Evolutionary conservation across 2,797 vertebrate genomes (phyloP).

Genomic region (Pipistrellus kuhlii): DNA sequence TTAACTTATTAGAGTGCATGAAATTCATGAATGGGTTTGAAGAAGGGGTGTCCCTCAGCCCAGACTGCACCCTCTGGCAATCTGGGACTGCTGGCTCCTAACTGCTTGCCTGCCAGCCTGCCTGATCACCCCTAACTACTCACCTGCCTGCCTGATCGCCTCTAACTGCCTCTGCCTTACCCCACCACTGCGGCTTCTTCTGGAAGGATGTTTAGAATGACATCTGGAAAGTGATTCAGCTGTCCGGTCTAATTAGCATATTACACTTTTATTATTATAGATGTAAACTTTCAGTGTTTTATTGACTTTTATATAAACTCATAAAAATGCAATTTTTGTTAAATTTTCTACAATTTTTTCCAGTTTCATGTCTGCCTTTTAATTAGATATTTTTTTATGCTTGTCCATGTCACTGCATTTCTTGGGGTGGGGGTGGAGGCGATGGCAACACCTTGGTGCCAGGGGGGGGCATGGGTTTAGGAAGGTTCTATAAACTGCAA

Average conservation of each 20-base stretch:
- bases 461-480: background rate
- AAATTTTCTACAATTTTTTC: background rate
- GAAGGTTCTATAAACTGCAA: background rate
- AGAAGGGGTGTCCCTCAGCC: too few relatives aligned
- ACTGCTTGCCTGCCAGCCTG: too few relatives aligned
- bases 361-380: background rate
- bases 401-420: background rate
- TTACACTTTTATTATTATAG: too few relatives aligned
- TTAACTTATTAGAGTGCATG: background rate
- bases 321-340: background rate
- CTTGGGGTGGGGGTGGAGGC: background rate
- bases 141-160: too few relatives aligned
- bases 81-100: too few relatives aligned
- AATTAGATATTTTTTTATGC: background rate
- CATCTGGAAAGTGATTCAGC: too few relatives aligned
- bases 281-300: slow-evolving; percentile 12
- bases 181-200: rapidly evolving
- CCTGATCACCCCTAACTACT: too few relatives aligned
- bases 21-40: rapidly evolving
- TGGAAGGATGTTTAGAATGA: too few relatives aligned
- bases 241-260: too few relatives aligned
- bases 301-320: background rate
- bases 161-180: too few relatives aligned
- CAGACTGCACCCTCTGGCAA: too few relatives aligned
- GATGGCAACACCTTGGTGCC: background rate